A percentile compares a stretch with the other conserved stretches of the same genome.
phyloP scores from a whole-genome alignment of 1,140 invertebrate species.

The Drosophila cardini region DNA sequence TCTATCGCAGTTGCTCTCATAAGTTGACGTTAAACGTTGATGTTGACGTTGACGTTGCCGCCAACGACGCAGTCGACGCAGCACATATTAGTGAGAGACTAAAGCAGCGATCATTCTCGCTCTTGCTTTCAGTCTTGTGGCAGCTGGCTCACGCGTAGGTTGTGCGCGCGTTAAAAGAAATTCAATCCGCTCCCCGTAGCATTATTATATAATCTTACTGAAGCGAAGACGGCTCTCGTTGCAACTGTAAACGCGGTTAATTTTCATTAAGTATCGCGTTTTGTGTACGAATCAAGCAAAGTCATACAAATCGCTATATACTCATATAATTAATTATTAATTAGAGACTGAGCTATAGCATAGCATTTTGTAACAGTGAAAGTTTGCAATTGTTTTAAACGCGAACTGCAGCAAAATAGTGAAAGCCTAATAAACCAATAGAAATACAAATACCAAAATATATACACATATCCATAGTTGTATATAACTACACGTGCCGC shows the following conservation, averaged over 20 bases:
- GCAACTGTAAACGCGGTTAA: constrained; percentile 56
- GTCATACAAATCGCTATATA: constrained; percentile 39
- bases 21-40: constrained; percentile 8
- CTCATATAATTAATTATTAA: constrained; percentile 20
- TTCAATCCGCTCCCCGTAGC: constrained; percentile 41
- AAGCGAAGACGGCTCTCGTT: constrained; percentile 56
- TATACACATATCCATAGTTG: constrained; percentile 1
- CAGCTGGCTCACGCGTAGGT: constrained; percentile 81
- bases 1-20: constrained; percentile 8
- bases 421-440: constrained; percentile 47
- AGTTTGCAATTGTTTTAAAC: constrained; percentile 61
- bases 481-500: constrained; percentile 36
- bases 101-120: constrained; percentile 50
- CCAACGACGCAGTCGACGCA: not conserved
- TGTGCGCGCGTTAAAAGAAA: constrained; percentile 65
- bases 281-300: constrained; percentile 49
- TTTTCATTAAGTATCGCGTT: constrained; percentile 47
- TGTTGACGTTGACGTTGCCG: constrained; percentile 8
- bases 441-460: not conserved
- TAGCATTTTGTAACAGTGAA: constrained; percentile 63
- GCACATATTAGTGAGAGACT: not conserved
- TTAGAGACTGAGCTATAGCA: constrained; percentile 22
- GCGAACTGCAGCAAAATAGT: constrained; percentile 46
- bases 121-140: constrained; percentile 67
- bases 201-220: constrained; percentile 72